Evolutionary conservation across 2,797 vertebrate species (phyloP).

Genomic region (Xiphophorus birchmanni): DNA sequence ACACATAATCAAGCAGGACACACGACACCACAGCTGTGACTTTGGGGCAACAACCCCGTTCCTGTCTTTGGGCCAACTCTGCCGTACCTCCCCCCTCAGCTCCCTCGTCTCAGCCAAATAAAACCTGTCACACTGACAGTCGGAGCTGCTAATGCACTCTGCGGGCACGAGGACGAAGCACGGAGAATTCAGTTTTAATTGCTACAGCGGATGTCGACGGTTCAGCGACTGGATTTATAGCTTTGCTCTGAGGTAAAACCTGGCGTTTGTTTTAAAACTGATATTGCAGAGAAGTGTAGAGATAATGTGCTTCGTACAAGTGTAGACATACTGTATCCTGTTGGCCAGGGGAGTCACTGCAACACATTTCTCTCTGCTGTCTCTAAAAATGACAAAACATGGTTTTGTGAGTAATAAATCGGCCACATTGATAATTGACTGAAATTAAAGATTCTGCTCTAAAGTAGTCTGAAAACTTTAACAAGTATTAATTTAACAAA

Average conservation of each 20-base stretch:
- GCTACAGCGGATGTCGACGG: neutral
- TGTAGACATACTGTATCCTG: neutral
- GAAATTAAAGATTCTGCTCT: neutral
- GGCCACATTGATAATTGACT: neutral
- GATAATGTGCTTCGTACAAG: neutral
- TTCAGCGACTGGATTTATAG: neutral
- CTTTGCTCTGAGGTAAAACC: constrained; percentile 42
- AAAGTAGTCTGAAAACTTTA: neutral
- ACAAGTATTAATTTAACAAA: neutral
- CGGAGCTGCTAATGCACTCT: constrained; percentile 29
- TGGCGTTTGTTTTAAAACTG: neutral
- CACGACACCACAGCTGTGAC: constrained; percentile 23
- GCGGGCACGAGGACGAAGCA: constrained; percentile 20
- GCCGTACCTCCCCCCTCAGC: constrained; percentile 28
- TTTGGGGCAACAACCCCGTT: constrained; percentile 24
- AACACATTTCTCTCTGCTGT: constrained; percentile 37
- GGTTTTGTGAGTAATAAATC: neutral
- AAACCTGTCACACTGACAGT: constrained; percentile 54
- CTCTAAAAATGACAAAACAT: constrained; percentile 16
- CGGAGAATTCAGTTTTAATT: constrained; percentile 5
- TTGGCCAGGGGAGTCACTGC: constrained; percentile 3
- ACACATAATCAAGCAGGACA: constrained; percentile 15
- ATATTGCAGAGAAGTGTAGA: constrained; percentile 5
- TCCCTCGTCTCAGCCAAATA: constrained; percentile 59
- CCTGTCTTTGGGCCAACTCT: constrained; percentile 31